These are phyloP conservation scores for Eristalis arbustorum DNA, from an alignment of 2,888 invertebrate genomes.

Conservation along the genomic window DNA sequence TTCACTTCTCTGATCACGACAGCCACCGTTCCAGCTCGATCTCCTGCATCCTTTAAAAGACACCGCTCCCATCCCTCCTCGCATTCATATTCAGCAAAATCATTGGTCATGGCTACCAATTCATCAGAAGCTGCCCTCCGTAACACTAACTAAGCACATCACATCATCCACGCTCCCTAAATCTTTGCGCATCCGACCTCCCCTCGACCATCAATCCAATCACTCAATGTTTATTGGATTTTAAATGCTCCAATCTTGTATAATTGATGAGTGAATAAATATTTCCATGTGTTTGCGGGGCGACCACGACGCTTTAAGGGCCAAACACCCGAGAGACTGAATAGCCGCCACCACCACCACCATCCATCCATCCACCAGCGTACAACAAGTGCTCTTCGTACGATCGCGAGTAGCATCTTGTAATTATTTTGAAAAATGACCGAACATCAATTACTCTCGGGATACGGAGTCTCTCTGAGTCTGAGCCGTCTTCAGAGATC, in stretches of 20 bases:
- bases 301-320: slow-evolving; percentile 6
- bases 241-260: slow-evolving; percentile 68
- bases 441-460: slow-evolving; percentile 63
- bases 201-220: slow-evolving; percentile 40
- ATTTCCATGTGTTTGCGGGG: slow-evolving; percentile 51
- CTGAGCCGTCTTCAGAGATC: neutral
- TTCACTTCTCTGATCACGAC: too few species aligned
- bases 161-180: neutral
- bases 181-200: neutral
- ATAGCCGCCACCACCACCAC: slow-evolving; percentile 43
- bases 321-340: slow-evolving; percentile 23
- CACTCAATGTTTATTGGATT: slow-evolving; percentile 68
- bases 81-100: neutral
- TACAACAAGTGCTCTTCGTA: neutral
- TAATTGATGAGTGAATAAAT: slow-evolving; percentile 70
- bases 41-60: neutral
- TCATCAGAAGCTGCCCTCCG: neutral
- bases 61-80: neutral
- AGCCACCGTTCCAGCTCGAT: too few species aligned
- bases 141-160: slow-evolving; percentile 6
- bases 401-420: slow-evolving; percentile 34
- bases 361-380: slow-evolving; percentile 8
- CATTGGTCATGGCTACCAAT: neutral
- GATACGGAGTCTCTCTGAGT: neutral
- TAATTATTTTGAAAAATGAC: slow-evolving; percentile 69